Conservation (phyloP, 2,113 vertebrate species). For the Anolis sagrei region DNA sequence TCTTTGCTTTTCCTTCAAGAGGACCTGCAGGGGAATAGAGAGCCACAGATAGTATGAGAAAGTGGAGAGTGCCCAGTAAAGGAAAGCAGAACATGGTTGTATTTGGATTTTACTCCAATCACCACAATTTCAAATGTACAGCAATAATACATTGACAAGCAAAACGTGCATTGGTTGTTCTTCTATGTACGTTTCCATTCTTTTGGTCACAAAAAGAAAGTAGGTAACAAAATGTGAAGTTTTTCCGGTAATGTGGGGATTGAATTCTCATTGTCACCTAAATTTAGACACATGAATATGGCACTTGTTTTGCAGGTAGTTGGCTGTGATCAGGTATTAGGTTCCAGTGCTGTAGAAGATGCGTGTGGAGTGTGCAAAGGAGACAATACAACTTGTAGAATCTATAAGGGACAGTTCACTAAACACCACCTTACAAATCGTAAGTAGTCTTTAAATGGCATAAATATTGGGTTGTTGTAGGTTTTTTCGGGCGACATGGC, state of each 20-base stretch:
- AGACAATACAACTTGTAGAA: slow-evolving; percentile 85
- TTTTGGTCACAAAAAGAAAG: too few relatives aligned
- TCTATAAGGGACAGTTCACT: slow-evolving; percentile 82
- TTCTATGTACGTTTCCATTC: not conserved
- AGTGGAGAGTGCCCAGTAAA: not conserved
- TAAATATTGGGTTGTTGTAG: too few relatives aligned
- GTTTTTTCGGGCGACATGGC: too few relatives aligned
- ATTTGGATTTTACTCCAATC: not conserved
- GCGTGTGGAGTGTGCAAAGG: slow-evolving; percentile 87
- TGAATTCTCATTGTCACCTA: not conserved
- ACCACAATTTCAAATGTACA: not conserved
- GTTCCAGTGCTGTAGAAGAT: slow-evolving; percentile 82
- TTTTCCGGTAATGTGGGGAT: not conserved
- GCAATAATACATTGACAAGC: not conserved
- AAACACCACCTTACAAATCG: slow-evolving; percentile 84
- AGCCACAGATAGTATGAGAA: not conserved
- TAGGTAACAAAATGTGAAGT: not conserved
- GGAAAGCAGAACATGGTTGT: not conserved
- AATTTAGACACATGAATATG: not conserved
- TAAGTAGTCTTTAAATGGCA: slow-evolving; percentile 62
- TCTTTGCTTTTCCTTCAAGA: not conserved
- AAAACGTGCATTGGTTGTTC: not conserved
- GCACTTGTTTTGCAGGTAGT: slow-evolving; percentile 76
- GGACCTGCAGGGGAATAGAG: not conserved
- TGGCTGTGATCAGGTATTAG: slow-evolving; percentile 86